Evolutionary conservation across 2,113 vertebrate genomes (phyloP), one percentile per base, ranked within the genome.

Genomic region (Formicarius rufipectus): DNA sequence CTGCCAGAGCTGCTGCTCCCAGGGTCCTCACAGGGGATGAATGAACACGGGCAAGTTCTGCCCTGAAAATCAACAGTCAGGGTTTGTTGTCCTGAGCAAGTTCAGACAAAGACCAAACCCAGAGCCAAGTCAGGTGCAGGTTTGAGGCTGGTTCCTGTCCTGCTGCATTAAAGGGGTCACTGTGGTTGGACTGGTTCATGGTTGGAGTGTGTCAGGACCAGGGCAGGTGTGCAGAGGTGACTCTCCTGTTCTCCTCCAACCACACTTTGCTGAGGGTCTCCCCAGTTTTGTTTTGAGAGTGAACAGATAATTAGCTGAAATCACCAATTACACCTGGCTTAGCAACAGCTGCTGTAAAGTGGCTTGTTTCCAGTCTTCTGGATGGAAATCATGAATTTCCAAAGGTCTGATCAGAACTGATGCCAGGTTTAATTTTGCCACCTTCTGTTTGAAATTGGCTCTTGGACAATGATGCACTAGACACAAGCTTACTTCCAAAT

Each of bases 371-470:
- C 89, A 69, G 72, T 8, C 28, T 81, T 80, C 45, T 64, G 68
- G 73, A 86, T 44, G 2, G 7, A 92, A 86, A 55, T 37, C 0
- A 45, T n/a, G 31, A 67, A 50, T 71, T 80, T 77, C 35, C 62
- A 68, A 63, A 68, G 49, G 47, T 68, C 67, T 93, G 31, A 60
- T 75, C 56, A 75, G 58, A 84, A 47, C 49, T 56, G 78, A 87
- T 93, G 66, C 39, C 74, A 60, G 42, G 18, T 82, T 84, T 71
- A 82, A 84, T 84, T 78, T 33, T 71, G 44, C 52, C 47, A 72
- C 53, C 56, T 76, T 93, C 87, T 84, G 45, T 83, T 78, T 82
- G 71, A 66, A 88, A 42, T 42, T 30, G 40, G 17, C 10, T 28
- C 40, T 86, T 83, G 35, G 27, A 67, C 0, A 3, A 14, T 14